Percentiles rank a stretch among this genome's conserved stretches.
These are phyloP conservation scores for Brienomyrus brachyistius DNA, from an alignment of 2,113 vertebrate genomes.

Conservation along the genomic window DNA sequence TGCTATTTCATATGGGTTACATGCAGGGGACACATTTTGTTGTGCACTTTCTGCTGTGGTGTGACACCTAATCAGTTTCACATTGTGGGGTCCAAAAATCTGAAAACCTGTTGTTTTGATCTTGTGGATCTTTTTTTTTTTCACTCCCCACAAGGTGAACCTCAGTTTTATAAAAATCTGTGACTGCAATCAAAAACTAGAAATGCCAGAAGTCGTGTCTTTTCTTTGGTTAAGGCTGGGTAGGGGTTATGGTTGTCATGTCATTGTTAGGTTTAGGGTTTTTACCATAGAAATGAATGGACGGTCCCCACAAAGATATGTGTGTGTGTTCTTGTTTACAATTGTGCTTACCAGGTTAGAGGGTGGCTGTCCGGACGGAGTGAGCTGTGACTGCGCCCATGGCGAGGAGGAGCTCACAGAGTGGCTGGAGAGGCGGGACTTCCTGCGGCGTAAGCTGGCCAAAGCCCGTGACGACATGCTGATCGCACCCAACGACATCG, in stretches of 20 bases:
- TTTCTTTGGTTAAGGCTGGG: background rate
- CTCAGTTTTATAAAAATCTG: too few relatives aligned
- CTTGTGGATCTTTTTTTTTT: background rate
- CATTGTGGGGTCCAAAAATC: background rate
- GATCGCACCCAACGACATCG: conserved; percentile 62
- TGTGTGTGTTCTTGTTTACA: background rate
- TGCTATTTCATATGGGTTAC: too few relatives aligned
- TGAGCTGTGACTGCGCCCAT: conserved; percentile 68
- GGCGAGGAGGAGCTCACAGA: conserved; percentile 62
- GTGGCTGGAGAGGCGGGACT: conserved; percentile 67
- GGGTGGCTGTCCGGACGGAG: conserved; percentile 67
- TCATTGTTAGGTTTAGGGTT: background rate
- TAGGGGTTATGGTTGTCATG: background rate
- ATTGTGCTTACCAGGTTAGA: conserved; percentile 47
- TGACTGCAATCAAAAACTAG: background rate
- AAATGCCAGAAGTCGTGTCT: background rate
- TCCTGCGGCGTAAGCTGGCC: conserved; percentile 69
- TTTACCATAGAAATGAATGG: background rate
- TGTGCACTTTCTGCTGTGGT: too few relatives aligned
- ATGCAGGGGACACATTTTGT: too few relatives aligned
- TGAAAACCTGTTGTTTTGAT: background rate
- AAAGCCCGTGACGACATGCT: conserved; percentile 75
- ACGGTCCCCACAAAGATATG: background rate
- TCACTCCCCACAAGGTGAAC: too few relatives aligned
- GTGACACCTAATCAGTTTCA: too few relatives aligned